phyloP scores from a whole-genome alignment of 2,888 invertebrate genomes.

The Trichacis sp. region DNA sequence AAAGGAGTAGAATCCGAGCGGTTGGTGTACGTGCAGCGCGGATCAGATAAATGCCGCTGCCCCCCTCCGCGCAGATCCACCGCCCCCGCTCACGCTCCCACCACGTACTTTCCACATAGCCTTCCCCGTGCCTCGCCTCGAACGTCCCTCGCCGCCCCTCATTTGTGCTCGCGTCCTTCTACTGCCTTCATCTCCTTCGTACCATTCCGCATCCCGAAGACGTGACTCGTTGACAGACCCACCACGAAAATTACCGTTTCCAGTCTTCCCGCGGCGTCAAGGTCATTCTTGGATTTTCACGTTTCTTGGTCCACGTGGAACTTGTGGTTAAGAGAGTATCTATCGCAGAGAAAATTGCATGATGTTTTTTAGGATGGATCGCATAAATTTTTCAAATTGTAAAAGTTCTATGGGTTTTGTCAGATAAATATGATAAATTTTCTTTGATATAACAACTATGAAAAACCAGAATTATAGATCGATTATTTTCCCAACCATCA shows the following conservation, averaged over 20 bases:
- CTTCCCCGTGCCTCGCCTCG: slow-evolving; percentile 42
- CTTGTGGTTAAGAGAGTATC: too few species aligned
- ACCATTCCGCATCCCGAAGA: neutral
- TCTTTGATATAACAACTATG: too few species aligned
- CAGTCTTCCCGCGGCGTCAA: neutral
- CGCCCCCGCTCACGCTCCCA: slow-evolving; percentile 39
- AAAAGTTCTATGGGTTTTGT: too few species aligned
- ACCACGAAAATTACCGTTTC: neutral
- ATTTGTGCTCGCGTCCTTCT: slow-evolving; percentile 27
- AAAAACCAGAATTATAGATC: too few species aligned
- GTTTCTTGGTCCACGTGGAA: neutral
- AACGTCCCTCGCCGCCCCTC: slow-evolving; percentile 39
- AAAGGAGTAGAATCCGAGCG: too few species aligned
- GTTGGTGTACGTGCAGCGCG: slow-evolving; percentile 60
- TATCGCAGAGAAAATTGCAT: too few species aligned
- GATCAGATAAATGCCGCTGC: slow-evolving; percentile 57
- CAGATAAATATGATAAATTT: too few species aligned
- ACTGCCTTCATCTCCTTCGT: neutral
- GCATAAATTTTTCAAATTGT: too few species aligned
- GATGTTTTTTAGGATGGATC: too few species aligned
- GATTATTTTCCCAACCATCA: too few species aligned
- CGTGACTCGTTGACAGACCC: neutral
- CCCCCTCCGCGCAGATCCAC: slow-evolving; percentile 38
- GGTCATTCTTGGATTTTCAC: neutral
- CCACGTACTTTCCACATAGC: slow-evolving; percentile 45